These are phyloP conservation scores for Drepana falcataria DNA, from an alignment of 2,888 invertebrate genomes.

Conservation along the genomic window DNA sequence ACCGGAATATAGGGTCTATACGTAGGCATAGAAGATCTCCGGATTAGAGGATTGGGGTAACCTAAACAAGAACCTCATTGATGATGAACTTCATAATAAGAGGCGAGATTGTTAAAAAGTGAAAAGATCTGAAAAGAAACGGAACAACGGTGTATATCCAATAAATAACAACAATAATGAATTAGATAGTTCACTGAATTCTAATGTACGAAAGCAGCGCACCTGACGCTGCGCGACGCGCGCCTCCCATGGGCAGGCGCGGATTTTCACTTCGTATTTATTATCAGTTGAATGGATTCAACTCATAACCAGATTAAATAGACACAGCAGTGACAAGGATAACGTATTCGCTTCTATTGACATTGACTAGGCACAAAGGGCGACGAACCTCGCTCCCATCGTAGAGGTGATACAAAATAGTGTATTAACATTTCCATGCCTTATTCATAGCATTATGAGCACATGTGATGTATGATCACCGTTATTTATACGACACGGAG, in stretches of 20 bases:
- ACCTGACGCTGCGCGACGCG: neutral
- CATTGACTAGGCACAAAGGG: constrained; percentile 11
- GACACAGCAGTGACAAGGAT: constrained; percentile 13
- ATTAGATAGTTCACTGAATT: neutral
- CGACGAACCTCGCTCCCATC: constrained; percentile 34
- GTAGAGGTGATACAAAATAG: constrained; percentile 43
- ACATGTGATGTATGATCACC: constrained; percentile 16
- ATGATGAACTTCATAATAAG: too few relatives aligned
- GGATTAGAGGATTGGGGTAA: too few relatives aligned
- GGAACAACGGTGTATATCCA: too few relatives aligned
- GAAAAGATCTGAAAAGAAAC: too few relatives aligned
- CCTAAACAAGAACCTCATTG: too few relatives aligned
- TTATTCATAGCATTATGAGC: constrained; percentile 51
- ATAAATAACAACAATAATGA: neutral
- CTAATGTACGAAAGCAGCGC: neutral
- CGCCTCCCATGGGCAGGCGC: neutral
- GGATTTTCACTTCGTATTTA: neutral
- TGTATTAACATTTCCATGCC: constrained; percentile 49
- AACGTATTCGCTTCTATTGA: constrained; percentile 6
- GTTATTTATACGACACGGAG: constrained; percentile 10
- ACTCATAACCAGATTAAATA: constrained; percentile 43
- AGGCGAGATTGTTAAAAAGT: too few relatives aligned
- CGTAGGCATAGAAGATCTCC: too few relatives aligned
- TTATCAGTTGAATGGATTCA: constrained; percentile 40
- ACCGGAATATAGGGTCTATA: too few relatives aligned